Evolutionary conservation across 2,888 invertebrate genomes (phyloP), one percentile per base, ranked within the genome.

Genomic region (Tetramorium bicarinatum): DNA sequence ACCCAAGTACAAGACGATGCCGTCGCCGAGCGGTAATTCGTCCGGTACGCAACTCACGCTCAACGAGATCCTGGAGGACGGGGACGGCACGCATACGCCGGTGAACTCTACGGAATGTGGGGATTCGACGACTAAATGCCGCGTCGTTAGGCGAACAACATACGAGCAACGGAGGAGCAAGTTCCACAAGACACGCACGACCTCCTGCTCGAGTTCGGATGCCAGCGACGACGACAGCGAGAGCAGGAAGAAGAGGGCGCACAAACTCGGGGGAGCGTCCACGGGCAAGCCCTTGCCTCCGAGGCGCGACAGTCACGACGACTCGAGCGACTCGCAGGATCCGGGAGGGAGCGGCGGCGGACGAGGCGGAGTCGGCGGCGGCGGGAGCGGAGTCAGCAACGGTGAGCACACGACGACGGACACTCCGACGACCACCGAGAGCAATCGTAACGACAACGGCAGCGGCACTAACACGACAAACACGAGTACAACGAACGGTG

Each of bases 121-220:
- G 41, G 69, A 88, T 80, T 81, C 84, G 74, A 59, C 83, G 88
- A 92, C 75, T 88, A 93, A 93, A 56, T 92, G 92, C 69, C 90
- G 93, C 1, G 90, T 93, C 13, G 91, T 92, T 11, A 88, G 93
- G 69, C 89, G 93, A 77, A 91, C 91, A 76, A 92, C 94, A 91
- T 96, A 96, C 89, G 96, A 96, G 88, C 96, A 97, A 91, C 95
- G 97, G 52, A 96, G 97, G 72, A 96, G 96, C 86, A 97, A 97
- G 94, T 96, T 97, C 91, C 97, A 97, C 89, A 97, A 97, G 93
- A 96, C 96, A 15, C 95, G 97, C 56, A 97, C 97, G n/a, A 98
- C 98, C 8, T 98, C 98, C 76, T 99, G 99, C 93, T 98, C 98
- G 91, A 99, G 98, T 75, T 99, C 99, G 0, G 99, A 99, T 95